Evolutionary conservation across 1,140 invertebrate genomes (phyloP).

Genomic region (Pseudachorutes palmiensis): DNA sequence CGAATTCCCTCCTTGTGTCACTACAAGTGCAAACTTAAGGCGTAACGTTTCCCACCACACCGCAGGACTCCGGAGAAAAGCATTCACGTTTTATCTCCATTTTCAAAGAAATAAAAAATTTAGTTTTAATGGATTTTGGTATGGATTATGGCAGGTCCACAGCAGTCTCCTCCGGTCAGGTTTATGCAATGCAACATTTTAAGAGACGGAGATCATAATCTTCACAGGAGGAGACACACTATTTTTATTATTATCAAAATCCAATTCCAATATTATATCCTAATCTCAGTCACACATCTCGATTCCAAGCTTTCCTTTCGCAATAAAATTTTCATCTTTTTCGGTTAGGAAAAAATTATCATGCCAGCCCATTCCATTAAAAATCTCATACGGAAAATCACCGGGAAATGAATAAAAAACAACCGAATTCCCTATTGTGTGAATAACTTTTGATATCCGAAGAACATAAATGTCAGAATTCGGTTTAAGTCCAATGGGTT

Average conservation of each 20-base stretch:
- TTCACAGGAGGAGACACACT: background rate
- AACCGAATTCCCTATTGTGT: background rate
- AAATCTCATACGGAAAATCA: background rate
- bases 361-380: background rate
- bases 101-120: background rate
- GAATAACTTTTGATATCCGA: background rate
- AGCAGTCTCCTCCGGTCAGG: too few species aligned
- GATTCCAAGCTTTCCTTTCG: background rate
- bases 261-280: background rate
- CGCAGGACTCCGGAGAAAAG: background rate
- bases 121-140: background rate
- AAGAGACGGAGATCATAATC: background rate
- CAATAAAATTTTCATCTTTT: background rate
- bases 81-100: background rate
- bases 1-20: background rate
- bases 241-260: background rate
- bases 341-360: too few species aligned
- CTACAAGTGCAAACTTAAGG: constrained; percentile 9
- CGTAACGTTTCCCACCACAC: background rate
- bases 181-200: background rate
- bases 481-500: background rate
- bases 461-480: constrained; percentile 2
- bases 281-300: too few species aligned
- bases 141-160: too few species aligned
- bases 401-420: background rate